A percentile compares a stretch with the other conserved stretches of the same genome.
Evolutionary conservation across 2,113 vertebrate genomes (phyloP).

Genomic region (Laticauda colubrina): DNA sequence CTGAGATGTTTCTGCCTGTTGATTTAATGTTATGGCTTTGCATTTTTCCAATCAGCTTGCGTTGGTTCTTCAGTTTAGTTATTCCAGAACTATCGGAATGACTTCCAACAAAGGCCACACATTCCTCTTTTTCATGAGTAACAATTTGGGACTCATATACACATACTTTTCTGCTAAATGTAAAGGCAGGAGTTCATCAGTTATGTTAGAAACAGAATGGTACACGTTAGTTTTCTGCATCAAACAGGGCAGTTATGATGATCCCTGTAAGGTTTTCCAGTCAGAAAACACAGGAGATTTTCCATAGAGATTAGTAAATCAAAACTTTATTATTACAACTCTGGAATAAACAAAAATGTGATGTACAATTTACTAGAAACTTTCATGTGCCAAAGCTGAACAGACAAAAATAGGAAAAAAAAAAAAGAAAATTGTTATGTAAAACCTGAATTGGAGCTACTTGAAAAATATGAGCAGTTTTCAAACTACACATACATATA

Average conservation of each 20-base stretch:
- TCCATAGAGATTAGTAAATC: not conserved
- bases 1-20: not conserved
- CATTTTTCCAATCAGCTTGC: not conserved
- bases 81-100: not conserved
- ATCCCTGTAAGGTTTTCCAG: not conserved
- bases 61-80: not conserved
- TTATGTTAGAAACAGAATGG: not conserved
- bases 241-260: not conserved
- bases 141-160: not conserved
- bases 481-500: not conserved
- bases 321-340: not conserved
- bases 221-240: not conserved
- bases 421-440: not conserved
- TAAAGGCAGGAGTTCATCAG: not conserved
- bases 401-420: not conserved
- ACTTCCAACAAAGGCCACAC: not conserved
- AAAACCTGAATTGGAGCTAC: not conserved
- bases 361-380: not conserved
- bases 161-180: not conserved
- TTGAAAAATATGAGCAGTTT: not conserved
- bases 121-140: not conserved
- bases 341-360: not conserved
- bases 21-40: not conserved
- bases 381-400: not conserved
- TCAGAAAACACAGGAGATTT: not conserved